phyloP scores from a whole-genome alignment of 2,113 vertebrate genomes.

The pig (Sus scrofa) region T2T-Sscrofa CM000813.6:4073501-4074000 shows the following conservation, averaged over 20 bases:
- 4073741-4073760: neutral
- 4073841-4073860: neutral
- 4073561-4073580: accelerated
- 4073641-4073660: accelerated
- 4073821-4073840: accelerated
- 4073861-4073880: no score
- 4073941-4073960: no score
- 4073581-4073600: neutral
- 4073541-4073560: accelerated
- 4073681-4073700: accelerated
- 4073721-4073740: neutral
- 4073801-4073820: accelerated
- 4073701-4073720: accelerated
- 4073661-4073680: neutral
- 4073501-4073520: conserved; percentile 87
- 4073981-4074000: no score
- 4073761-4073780: neutral
- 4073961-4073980: no score
- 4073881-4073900: no score
- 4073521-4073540: conserved; percentile 51
- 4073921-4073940: no score
- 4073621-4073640: accelerated
- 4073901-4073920: no score
- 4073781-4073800: neutral
- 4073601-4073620: accelerated